These are phyloP conservation scores for Augochlora pura DNA, from an alignment of 1,140 invertebrate species.

Conservation along the genomic window DNA sequence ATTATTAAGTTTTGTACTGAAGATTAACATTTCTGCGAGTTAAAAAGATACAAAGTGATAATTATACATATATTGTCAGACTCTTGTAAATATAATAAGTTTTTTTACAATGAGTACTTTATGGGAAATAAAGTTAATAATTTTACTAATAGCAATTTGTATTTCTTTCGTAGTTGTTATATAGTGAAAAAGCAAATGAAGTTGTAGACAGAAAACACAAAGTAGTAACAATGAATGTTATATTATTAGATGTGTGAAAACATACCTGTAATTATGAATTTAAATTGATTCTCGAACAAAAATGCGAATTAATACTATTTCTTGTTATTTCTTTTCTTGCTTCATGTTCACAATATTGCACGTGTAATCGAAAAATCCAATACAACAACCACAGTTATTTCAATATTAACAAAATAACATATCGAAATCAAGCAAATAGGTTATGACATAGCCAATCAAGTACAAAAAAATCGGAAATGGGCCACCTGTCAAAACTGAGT, in stretches of 20 bases:
- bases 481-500: not conserved
- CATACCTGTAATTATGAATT: not conserved
- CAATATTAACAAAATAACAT: not conserved
- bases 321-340: not conserved
- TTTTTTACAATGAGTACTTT: not conserved
- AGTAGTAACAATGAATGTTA: not conserved
- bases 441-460: not conserved
- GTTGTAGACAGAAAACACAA: not conserved
- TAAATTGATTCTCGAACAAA: not conserved
- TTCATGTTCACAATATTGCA: not conserved
- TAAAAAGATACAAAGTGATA: not conserved
- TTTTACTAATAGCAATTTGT: not conserved
- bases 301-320: too few species aligned
- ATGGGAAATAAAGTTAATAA: constrained; percentile 16
- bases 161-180: not conserved
- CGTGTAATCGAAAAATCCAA: not conserved
- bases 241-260: not conserved
- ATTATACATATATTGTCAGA: not conserved
- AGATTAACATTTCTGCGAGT: not conserved
- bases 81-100: constrained; percentile 7
- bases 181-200: not conserved
- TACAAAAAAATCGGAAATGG: not conserved
- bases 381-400: not conserved
- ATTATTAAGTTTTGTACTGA: not conserved
- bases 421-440: not conserved